phyloP scores from a whole-genome alignment of 2,888 invertebrate species.

The Atrina japonica region DNA sequence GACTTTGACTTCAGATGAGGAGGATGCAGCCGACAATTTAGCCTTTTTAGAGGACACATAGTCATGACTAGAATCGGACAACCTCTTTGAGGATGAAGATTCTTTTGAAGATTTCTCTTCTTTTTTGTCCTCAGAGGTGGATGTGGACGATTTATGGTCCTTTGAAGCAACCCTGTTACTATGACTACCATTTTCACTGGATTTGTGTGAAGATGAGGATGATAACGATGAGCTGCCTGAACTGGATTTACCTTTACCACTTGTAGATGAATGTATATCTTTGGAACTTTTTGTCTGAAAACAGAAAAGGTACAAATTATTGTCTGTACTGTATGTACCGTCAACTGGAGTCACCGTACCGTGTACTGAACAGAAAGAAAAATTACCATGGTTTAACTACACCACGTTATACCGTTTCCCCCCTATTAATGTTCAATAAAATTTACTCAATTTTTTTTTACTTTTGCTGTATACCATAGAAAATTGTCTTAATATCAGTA shows the following conservation, averaged over 20 bases:
- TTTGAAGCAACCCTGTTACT: background rate
- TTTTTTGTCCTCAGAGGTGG: conserved; percentile 20
- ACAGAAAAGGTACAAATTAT: conserved; percentile 4
- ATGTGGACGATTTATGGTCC: conserved; percentile 29
- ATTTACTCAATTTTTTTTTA: no score
- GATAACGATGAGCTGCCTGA: conserved; percentile 7
- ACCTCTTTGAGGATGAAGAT: conserved; percentile 37
- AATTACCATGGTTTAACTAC: no score
- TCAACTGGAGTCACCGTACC: no score
- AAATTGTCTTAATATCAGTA: no score
- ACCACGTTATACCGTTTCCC: conserved; percentile 4
- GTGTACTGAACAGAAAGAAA: no score
- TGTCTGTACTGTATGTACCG: no score
- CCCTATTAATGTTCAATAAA: no score
- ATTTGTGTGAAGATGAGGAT: background rate
- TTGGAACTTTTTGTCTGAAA: conserved; percentile 50
- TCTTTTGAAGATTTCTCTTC: conserved; percentile 47
- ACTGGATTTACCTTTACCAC: conserved; percentile 20
- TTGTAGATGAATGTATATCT: conserved; percentile 33
- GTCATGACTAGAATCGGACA: conserved; percentile 43
- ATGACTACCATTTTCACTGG: no score
- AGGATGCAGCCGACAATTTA: conserved; percentile 46
- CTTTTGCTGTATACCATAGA: no score
- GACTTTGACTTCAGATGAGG: conserved; percentile 35
- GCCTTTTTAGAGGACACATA: conserved; percentile 49